These are phyloP conservation scores for Epistrophe eligans DNA, from an alignment of 2,888 invertebrate species.

Conservation along the genomic window DNA sequence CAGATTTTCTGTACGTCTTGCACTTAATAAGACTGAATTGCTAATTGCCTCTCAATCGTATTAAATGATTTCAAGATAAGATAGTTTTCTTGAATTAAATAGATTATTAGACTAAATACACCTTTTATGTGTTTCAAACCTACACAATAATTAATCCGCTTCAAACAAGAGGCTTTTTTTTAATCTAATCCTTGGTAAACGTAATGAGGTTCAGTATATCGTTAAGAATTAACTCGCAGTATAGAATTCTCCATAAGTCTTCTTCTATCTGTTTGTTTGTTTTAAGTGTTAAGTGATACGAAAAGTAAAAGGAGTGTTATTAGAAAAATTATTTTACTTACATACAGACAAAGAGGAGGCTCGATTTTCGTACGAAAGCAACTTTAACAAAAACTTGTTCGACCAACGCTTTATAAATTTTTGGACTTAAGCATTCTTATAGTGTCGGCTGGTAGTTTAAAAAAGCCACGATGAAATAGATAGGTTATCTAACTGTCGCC, in stretches of 20 bases:
- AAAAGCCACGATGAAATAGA: too few species aligned
- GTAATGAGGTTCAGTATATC: not conserved
- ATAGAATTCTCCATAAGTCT: not conserved
- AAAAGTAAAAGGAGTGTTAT: too few species aligned
- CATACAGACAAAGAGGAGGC: too few species aligned
- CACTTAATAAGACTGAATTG: slow-evolving; percentile 23
- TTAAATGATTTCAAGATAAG: slow-evolving; percentile 38
- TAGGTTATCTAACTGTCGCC: too few species aligned
- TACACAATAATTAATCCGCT: slow-evolving; percentile 26
- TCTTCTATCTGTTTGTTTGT: not conserved
- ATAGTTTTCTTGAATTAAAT: slow-evolving; percentile 16
- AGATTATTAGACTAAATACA: not conserved
- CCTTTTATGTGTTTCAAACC: slow-evolving; percentile 13
- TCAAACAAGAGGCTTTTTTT: not conserved
- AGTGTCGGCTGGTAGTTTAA: too few species aligned
- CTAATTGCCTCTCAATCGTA: slow-evolving; percentile 40
- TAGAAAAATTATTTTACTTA: too few species aligned
- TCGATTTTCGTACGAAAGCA: too few species aligned
- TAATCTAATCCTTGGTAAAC: slow-evolving; percentile 2
- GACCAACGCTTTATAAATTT: too few species aligned
- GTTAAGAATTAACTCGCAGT: not conserved
- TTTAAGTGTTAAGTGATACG: too few species aligned
- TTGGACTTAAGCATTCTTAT: too few species aligned
- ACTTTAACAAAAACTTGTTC: too few species aligned
- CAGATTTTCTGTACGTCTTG: too few species aligned